Conservation (phyloP, 2,888 invertebrate species). For the Sarcophaga subvicina region DNA sequence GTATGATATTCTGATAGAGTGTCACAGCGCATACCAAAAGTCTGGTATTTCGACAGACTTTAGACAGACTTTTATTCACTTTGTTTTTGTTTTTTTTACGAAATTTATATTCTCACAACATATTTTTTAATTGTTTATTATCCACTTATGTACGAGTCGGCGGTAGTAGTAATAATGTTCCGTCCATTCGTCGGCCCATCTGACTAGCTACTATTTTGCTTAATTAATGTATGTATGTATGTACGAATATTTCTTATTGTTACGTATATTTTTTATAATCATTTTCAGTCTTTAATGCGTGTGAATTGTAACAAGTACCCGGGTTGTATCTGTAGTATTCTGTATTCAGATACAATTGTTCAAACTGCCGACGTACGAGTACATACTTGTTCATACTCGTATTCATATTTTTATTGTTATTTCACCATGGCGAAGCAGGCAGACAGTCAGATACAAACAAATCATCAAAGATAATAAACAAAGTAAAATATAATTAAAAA, state of each 20-base stretch:
- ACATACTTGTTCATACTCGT: slow-evolving; percentile 25
- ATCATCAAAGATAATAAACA: slow-evolving; percentile 15
- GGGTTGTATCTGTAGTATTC: slow-evolving; percentile 15
- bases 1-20: background rate
- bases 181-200: slow-evolving; percentile 2
- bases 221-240: background rate
- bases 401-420: background rate
- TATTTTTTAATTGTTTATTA: slow-evolving; percentile 53
- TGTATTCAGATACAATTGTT: background rate
- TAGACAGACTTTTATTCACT: too few species aligned
- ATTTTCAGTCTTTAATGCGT: slow-evolving; percentile 38
- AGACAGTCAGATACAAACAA: slow-evolving; percentile 12
- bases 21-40: background rate
- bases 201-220: slow-evolving; percentile 16
- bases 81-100: background rate
- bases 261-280: slow-evolving; percentile 14
- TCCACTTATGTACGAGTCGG: background rate
- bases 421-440: too few species aligned
- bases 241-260: slow-evolving; percentile 12
- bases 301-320: slow-evolving; percentile 57
- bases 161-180: background rate
- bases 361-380: too few species aligned
- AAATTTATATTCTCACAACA: slow-evolving; percentile 57
- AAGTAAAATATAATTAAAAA: slow-evolving; percentile 56
- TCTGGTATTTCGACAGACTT: background rate